These are phyloP conservation scores for Drosophila orosa DNA, from an alignment of 1,140 invertebrate genomes.

Conservation along the genomic window DNA sequence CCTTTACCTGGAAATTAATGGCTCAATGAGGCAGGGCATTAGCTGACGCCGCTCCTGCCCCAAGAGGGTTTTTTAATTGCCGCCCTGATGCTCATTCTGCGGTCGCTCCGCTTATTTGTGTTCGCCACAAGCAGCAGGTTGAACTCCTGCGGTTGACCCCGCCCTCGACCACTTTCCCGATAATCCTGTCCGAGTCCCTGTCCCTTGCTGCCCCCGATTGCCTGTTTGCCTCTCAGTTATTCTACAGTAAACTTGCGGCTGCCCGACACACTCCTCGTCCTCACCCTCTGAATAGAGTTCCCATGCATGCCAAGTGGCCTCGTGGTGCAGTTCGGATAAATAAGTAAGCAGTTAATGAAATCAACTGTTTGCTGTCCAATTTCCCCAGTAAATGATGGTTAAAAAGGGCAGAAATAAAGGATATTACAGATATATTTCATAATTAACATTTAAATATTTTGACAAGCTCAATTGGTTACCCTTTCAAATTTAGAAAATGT, in stretches of 20 bases:
- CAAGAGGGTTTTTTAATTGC: slow-evolving; percentile 71
- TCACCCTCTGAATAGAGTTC: not conserved
- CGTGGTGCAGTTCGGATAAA: slow-evolving; percentile 35
- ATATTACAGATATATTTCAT: not conserved
- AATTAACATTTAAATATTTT: not conserved
- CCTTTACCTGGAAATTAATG: slow-evolving; percentile 67
- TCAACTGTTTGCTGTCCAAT: slow-evolving; percentile 14
- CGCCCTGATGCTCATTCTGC: slow-evolving; percentile 55
- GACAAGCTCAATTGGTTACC: too few species aligned
- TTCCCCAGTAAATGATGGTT: not conserved
- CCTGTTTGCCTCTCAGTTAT: slow-evolving; percentile 24
- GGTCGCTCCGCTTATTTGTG: slow-evolving; percentile 66
- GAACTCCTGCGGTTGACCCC: slow-evolving; percentile 38
- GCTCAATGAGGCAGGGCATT: slow-evolving; percentile 62
- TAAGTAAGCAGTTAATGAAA: slow-evolving; percentile 34
- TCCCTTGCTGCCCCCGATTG: not conserved
- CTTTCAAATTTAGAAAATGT: too few species aligned
- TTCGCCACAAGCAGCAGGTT: slow-evolving; percentile 33
- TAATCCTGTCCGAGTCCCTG: slow-evolving; percentile 8
- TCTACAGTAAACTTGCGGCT: slow-evolving; percentile 46
- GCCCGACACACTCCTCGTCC: slow-evolving; percentile 3
- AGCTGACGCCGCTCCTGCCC: slow-evolving; percentile 42
- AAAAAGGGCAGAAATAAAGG: not conserved
- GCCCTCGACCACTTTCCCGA: slow-evolving; percentile 22
- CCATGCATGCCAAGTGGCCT: slow-evolving; percentile 23